Percentiles rank a stretch among this genome's conserved stretches.
Conservation (phyloP, 2,797 vertebrate species). For the Manis crassicaudata region DNA sequence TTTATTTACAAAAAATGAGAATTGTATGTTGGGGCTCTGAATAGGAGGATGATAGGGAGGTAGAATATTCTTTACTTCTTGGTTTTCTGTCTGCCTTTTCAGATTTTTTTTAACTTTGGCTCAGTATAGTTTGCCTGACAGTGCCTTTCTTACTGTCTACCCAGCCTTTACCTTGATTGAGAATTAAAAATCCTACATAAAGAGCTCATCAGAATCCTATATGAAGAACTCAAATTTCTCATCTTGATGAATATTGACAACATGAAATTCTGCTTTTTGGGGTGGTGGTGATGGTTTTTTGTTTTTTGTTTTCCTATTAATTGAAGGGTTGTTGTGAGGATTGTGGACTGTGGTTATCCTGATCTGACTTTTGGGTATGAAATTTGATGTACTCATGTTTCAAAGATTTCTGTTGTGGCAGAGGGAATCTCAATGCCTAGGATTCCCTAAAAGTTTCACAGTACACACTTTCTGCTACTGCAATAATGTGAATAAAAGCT, state of each 20-base stretch:
- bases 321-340: background rate
- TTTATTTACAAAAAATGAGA: background rate
- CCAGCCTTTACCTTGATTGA: background rate
- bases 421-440: background rate
- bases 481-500: slow-evolving; percentile 13
- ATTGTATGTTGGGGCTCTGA: background rate
- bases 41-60: background rate
- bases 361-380: background rate
- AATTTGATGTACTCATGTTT: background rate
- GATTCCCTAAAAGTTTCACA: background rate
- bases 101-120: background rate
- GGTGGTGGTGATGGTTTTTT: background rate
- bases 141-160: background rate
- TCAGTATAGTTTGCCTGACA: background rate
- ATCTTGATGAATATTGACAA: background rate
- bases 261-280: slow-evolving; percentile 8
- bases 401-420: background rate
- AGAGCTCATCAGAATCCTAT: background rate
- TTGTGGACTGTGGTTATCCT: background rate
- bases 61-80: background rate
- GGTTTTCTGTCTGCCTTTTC: background rate
- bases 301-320: background rate
- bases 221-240: background rate
- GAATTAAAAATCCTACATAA: background rate
- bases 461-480: background rate